These are phyloP conservation scores for Ommatoiulus sabulosus DNA, from an alignment of 2,888 invertebrate genomes.

Conservation along the genomic window DNA sequence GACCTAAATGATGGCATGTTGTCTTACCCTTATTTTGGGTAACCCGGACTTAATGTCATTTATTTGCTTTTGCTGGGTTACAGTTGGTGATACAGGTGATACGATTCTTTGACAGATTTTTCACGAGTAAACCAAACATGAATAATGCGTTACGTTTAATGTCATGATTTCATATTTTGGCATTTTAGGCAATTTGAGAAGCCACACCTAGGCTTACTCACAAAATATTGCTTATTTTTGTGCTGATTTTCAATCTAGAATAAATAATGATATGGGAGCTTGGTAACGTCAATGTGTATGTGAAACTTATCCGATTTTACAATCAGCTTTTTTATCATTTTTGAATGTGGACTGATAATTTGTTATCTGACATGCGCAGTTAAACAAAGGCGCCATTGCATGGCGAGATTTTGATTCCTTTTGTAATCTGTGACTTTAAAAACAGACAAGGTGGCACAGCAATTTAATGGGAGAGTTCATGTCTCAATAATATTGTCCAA, in stretches of 20 bases:
- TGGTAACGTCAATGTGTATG: conserved; percentile 8
- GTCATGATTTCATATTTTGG: too few species aligned
- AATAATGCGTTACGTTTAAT: too few species aligned
- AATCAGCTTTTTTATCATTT: background rate
- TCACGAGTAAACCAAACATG: too few species aligned
- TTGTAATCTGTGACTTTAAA: background rate
- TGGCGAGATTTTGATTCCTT: background rate
- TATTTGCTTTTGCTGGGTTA: too few species aligned
- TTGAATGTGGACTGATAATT: background rate
- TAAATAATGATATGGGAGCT: background rate
- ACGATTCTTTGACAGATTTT: too few species aligned
- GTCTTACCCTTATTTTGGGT: background rate
- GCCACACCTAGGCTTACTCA: conserved; percentile 1
- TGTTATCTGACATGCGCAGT: background rate
- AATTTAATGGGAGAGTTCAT: too few species aligned
- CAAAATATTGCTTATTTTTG: conserved; percentile 1
- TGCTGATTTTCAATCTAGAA: background rate
- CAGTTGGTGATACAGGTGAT: too few species aligned
- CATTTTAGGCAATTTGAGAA: background rate
- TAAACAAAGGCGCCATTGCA: background rate
- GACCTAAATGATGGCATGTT: background rate
- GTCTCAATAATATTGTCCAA: too few species aligned
- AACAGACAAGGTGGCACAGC: background rate
- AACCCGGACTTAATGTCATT: too few species aligned
- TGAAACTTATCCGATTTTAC: background rate